Evolutionary conservation across 1,140 invertebrate species (phyloP).

Genomic region (Paraescarpia echinospica): DNA sequence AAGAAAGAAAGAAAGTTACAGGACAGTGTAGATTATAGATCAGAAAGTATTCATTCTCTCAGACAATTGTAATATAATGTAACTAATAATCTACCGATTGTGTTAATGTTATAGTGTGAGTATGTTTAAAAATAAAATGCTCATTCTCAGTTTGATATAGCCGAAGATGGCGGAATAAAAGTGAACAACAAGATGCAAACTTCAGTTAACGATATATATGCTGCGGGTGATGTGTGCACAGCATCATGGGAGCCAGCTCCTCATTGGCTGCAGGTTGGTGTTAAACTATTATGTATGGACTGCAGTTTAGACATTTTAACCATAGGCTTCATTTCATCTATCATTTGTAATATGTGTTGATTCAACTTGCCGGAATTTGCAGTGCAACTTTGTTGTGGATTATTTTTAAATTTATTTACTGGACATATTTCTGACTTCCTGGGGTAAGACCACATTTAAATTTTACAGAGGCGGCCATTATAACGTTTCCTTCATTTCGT

Average conservation of each 20-base stretch:
- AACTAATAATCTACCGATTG: too few species aligned
- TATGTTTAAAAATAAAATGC: not conserved
- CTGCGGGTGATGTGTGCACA: conserved; percentile 90
- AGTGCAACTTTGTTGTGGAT: conserved; percentile 6
- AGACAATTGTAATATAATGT: too few species aligned
- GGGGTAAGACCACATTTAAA: too few species aligned
- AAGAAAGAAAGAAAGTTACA: too few species aligned
- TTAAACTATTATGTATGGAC: not conserved
- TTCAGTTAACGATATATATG: conserved; percentile 77
- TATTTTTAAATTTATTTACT: not conserved
- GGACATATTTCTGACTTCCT: too few species aligned
- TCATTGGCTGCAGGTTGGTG: conserved; percentile 81
- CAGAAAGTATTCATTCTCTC: too few species aligned
- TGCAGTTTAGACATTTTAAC: conserved; percentile 18
- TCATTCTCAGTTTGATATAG: conserved; percentile 61
- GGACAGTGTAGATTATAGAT: too few species aligned
- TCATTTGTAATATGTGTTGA: not conserved
- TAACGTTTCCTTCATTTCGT: too few species aligned
- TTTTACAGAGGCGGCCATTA: too few species aligned
- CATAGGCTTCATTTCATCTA: not conserved
- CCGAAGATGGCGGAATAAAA: conserved; percentile 68
- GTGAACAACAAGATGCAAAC: conserved; percentile 89
- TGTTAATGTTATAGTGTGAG: too few species aligned
- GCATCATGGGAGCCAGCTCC: conserved; percentile 73
- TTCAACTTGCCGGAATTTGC: not conserved